A percentile compares a stretch with the other conserved stretches of the same genome.
Evolutionary conservation across 92 coral and sea anemone species (phyloP).

Genomic region (Porites lobata): DNA sequence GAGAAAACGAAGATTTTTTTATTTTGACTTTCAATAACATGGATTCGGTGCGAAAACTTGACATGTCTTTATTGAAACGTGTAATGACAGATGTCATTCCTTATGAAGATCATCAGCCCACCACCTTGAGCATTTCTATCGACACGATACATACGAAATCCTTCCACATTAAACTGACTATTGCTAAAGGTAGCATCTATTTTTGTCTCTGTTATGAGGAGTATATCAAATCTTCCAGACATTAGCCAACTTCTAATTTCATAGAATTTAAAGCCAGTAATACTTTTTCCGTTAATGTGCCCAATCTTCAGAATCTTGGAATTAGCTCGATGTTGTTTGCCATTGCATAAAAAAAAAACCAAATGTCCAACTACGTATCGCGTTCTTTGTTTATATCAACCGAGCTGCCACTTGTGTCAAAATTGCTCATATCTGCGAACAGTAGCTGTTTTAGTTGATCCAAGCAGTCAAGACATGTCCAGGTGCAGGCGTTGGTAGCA

Average conservation of each 20-base stretch:
- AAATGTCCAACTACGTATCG: constrained; percentile 9
- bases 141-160: constrained; percentile 31
- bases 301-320: constrained; percentile 17
- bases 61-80: constrained; percentile 17
- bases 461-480: constrained; percentile 56
- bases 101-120: constrained; percentile 43
- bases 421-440: constrained; percentile 36
- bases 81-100: constrained; percentile 47
- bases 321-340: constrained; percentile 31
- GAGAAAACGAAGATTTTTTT: constrained; percentile 21
- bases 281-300: constrained; percentile 48
- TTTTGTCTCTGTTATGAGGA: constrained; percentile 45
- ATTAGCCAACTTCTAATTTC: constrained; percentile 34
- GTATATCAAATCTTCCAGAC: constrained; percentile 37
- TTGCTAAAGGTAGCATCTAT: constrained; percentile 36
- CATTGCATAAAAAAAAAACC: constrained; percentile 14
- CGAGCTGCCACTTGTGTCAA: constrained; percentile 33
- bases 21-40: constrained; percentile 41
- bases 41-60: constrained; percentile 36
- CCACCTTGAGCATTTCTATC: constrained; percentile 61
- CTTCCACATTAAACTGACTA: constrained; percentile 26
- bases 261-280: constrained; percentile 32
- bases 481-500: not conserved
- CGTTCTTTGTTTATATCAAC: constrained; percentile 14
- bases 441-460: constrained; percentile 52